phyloP scores from a whole-genome alignment of 2,888 invertebrate species.

The Parthenolecanium corni region DNA sequence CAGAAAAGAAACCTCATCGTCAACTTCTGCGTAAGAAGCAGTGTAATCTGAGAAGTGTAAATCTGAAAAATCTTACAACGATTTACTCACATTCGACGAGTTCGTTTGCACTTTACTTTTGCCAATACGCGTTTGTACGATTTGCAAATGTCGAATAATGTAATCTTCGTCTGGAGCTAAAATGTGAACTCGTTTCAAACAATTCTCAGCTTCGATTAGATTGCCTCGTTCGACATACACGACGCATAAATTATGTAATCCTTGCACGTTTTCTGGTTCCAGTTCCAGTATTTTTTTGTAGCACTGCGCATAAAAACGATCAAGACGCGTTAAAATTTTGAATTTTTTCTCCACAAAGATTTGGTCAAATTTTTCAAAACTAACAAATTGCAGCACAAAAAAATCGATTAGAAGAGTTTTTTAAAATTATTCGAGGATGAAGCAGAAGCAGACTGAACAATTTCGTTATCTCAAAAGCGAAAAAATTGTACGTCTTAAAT shows the following conservation, averaged over 20 bases:
- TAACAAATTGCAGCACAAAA: no score
- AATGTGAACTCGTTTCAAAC: constrained; percentile 65
- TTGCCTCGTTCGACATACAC: constrained; percentile 87
- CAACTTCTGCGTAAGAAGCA: no score
- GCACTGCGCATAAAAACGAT: constrained; percentile 51
- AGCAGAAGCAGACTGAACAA: no score
- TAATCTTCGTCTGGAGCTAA: constrained; percentile 85
- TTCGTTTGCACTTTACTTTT: constrained; percentile 26
- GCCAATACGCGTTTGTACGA: constrained; percentile 50
- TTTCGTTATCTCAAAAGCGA: no score
- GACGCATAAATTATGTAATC: constrained; percentile 89
- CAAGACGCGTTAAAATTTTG: no score
- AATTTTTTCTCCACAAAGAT: no score
- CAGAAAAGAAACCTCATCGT: no score
- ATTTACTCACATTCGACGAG: constrained; percentile 7
- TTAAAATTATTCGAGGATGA: no score
- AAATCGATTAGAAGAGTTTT: no score
- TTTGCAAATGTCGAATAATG: constrained; percentile 76
- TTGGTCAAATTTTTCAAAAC: no score
- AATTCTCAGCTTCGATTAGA: constrained; percentile 70
- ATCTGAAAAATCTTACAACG: neutral
- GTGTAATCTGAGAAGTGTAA: no score
- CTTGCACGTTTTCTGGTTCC: constrained; percentile 86
- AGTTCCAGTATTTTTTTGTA: constrained; percentile 75
- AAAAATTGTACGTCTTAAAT: no score